Conservation (phyloP, 2,797 vertebrate genomes). For the Mormyrops attenuatus region DNA sequence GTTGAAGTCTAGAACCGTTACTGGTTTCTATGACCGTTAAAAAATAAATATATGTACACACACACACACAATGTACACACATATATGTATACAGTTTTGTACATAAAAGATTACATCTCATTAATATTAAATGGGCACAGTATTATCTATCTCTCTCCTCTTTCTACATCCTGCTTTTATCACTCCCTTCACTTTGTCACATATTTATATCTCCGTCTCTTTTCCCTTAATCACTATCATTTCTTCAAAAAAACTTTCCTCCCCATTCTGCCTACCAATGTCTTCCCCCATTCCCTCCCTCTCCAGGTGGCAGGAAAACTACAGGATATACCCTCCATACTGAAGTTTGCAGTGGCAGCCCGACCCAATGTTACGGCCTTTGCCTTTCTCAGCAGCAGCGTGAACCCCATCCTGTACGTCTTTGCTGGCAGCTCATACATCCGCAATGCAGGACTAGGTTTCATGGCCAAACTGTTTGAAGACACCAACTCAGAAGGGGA, state of each 20-base stretch:
- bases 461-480: slow-evolving; percentile 76
- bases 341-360: rapidly evolving
- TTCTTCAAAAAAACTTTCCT: not conserved
- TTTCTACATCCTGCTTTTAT: not conserved
- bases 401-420: slow-evolving; percentile 81
- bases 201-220: not conserved
- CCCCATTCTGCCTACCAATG: not conserved
- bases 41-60: too few species aligned
- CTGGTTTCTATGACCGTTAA: too few species aligned
- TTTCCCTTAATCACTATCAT: not conserved
- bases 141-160: not conserved
- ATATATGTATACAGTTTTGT: too few species aligned
- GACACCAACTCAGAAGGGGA: slow-evolving; percentile 64
- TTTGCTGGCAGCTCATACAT: slow-evolving; percentile 76
- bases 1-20: too few species aligned
- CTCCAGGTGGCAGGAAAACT: slow-evolving; percentile 53
- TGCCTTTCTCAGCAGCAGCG: slow-evolving; percentile 76
- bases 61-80: too few species aligned
- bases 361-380: slow-evolving; percentile 67
- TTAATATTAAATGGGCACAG: not conserved
- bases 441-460: slow-evolving; percentile 66
- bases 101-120: not conserved
- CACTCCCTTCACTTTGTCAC: not conserved
- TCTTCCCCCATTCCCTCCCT: not conserved
- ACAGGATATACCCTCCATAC: rapidly evolving